Evolutionary conservation across 1,140 invertebrate species (phyloP), one percentile per base, ranked within the genome.

Genomic region (Zaprionus kolodkinae): DNA sequence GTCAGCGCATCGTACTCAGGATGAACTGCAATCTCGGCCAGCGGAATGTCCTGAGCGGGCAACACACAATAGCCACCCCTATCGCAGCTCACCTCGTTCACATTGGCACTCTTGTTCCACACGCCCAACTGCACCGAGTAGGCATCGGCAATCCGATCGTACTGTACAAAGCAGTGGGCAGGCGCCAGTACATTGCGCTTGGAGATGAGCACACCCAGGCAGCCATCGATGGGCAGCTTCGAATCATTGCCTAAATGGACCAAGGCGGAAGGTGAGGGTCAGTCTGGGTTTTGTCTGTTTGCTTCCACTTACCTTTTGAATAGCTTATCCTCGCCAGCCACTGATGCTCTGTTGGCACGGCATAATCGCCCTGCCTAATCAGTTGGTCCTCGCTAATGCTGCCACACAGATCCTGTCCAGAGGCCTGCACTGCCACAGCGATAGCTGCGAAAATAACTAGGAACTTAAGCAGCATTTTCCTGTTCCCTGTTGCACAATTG

Each of bases 41-140:
- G 45, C 38, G 73, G 79, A 35, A 89, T 89, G 21, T 85, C 78
- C 68, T 88, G 81, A 3, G 81, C 71, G 3, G 85, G 85, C n/a
- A 82, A 52, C 36, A 75, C 67, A 56, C 85, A 88, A 33, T 69
- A 89, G 2, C 85, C 85, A 13, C 76, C 69, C 27, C 15, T 15
- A 3, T 81, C 68, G 36, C 85, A 89, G 35, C 38, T 50, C 0
- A 52, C 59, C 36, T 70, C 45, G 2, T 69, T 25, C 0, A 65
- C 25, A 27, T 57, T 64, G 0, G 75, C 56, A 40, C 56, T 79
- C 61, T 80, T 89, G 50, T 85, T 88, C 72, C 69, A 79, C 1
- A 89, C 85, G 27, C 85, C 85, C 63, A 88, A 45, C 25, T 89
- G 81, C 17, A 88, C 85, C 13, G 85, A 85, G 33, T 66, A 72